Percentiles rank a stretch among this genome's conserved stretches.
Evolutionary conservation across 2,113 vertebrate species (phyloP).

Genomic region (Urocynchramus pylzowi): DNA sequence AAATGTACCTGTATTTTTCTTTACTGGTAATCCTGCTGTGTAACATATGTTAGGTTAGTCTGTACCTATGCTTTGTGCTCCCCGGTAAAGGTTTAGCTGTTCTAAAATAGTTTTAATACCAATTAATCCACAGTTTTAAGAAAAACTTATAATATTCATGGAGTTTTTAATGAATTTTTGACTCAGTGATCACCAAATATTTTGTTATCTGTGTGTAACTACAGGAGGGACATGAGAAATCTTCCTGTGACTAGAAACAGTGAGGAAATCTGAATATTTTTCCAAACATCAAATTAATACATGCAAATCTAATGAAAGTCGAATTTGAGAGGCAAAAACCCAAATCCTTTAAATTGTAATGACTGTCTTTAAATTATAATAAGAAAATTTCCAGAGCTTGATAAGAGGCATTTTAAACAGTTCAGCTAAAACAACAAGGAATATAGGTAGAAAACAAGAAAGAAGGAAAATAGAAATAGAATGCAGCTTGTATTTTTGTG

Average conservation of each 20-base stretch:
- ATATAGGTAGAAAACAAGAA: neutral
- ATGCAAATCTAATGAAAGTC: neutral
- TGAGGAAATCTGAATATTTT: neutral
- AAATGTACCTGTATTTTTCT: neutral
- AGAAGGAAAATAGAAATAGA: neutral
- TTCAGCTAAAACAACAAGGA: neutral
- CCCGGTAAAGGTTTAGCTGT: neutral
- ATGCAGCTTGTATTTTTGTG: fast-evolving
- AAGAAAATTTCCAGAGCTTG: neutral
- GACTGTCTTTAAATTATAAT: neutral
- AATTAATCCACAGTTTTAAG: neutral
- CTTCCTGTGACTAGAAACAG: neutral
- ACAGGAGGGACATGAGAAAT: neutral
- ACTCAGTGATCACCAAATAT: neutral
- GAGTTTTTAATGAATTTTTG: neutral
- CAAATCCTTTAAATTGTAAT: neutral
- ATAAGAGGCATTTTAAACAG: neutral
- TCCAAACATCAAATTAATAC: neutral
- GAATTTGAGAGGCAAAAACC: fast-evolving
- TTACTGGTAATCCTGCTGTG: neutral
- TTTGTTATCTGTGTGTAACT: neutral
- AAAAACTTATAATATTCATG: neutral
- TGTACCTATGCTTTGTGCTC: neutral
- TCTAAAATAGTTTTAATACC: neutral
- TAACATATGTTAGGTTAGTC: neutral